Percentiles rank a stretch among this genome's conserved stretches.
phyloP scores from a whole-genome alignment of 1,140 invertebrate species.

The Megalonaias nervosa region DNA sequence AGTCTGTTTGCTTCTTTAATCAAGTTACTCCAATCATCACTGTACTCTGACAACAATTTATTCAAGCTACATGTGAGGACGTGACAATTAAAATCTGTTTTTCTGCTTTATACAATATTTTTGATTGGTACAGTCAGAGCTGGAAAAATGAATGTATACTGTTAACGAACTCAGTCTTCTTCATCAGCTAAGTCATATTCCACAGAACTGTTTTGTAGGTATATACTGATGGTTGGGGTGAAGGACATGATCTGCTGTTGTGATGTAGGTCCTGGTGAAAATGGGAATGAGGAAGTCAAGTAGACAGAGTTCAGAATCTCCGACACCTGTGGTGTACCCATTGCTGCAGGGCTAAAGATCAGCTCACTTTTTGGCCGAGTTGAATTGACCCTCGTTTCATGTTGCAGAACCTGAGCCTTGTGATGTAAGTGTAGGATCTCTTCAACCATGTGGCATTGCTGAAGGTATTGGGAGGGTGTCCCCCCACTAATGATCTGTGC shows the following conservation, averaged over 20 bases:
- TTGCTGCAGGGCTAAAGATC: constrained; percentile 59
- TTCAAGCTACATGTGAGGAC: too few species aligned
- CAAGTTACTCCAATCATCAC: too few species aligned
- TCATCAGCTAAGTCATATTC: constrained; percentile 50
- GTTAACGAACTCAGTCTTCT: constrained; percentile 29
- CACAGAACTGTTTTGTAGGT: constrained; percentile 54
- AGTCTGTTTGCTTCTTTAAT: too few species aligned
- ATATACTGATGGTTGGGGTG: constrained; percentile 50
- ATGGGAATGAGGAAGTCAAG: constrained; percentile 70
- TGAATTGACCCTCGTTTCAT: constrained; percentile 9
- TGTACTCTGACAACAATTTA: too few species aligned
- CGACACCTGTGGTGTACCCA: constrained; percentile 44
- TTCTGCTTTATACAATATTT: background rate
- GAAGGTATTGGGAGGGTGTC: constrained; percentile 78
- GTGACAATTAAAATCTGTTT: too few species aligned
- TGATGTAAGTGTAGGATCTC: constrained; percentile 65
- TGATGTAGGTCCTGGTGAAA: constrained; percentile 49
- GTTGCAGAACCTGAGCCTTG: constrained; percentile 48
- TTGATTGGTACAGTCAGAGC: background rate
- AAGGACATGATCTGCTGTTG: constrained; percentile 47
- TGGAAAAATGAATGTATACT: background rate
- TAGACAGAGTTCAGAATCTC: constrained; percentile 57
- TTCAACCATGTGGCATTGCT: constrained; percentile 68
- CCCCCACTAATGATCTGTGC: constrained; percentile 87
- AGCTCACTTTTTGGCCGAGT: constrained; percentile 63